Conservation (phyloP, 2,113 vertebrate genomes). For the Eretmochelys imbricata region DNA sequence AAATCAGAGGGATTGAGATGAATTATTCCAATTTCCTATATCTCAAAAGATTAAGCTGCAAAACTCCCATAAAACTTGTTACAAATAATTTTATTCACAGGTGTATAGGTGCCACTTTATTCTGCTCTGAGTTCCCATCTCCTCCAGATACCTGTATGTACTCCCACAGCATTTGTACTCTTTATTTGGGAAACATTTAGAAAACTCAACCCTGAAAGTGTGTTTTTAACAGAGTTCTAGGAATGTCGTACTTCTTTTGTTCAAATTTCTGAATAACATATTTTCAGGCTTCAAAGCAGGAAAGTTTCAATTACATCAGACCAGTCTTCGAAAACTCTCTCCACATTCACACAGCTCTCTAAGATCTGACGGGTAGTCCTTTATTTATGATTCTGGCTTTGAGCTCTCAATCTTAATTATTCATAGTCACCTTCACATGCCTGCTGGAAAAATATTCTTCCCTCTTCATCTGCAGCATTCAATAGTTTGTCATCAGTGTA, state of each 20-base stretch:
- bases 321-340: constrained; percentile 60
- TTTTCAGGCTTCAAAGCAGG: constrained; percentile 3
- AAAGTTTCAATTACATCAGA: constrained; percentile 44
- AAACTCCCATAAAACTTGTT: not conserved
- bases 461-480: not conserved
- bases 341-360: constrained; percentile 37
- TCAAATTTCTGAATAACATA: not conserved
- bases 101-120: not conserved
- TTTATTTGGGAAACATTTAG: not conserved
- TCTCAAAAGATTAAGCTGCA: not conserved
- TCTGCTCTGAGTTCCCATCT: not conserved
- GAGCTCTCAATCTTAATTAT: constrained; percentile 30
- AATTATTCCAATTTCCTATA: not conserved
- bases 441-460: not conserved
- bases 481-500: not conserved
- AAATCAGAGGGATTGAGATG: not conserved
- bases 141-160: not conserved
- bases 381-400: constrained; percentile 51
- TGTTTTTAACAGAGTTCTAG: not conserved
- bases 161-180: not conserved
- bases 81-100: not conserved
- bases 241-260: not conserved
- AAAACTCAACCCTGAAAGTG: not conserved
- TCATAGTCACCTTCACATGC: not conserved
- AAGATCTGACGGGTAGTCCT: constrained; percentile 55